Evolutionary conservation across 2,888 invertebrate genomes (phyloP), one percentile per base, ranked within the genome.

Genomic region (Phanerotoma sp.): DNA sequence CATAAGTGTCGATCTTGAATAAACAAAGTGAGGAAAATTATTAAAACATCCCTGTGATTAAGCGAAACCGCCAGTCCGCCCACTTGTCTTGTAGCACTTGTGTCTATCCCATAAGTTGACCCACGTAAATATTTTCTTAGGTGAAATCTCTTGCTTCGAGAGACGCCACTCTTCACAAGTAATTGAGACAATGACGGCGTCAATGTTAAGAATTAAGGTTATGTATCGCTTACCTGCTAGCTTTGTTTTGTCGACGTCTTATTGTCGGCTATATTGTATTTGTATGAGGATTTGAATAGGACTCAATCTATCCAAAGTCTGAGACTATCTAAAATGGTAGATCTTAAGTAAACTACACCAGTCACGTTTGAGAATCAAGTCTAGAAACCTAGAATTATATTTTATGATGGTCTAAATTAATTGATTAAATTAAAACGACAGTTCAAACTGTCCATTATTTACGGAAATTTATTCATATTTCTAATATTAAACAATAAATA

Each of bases 111-210:
- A 16, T 13, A 22, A 18, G 18, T 32, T 32, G 54, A 61, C 54
- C 55, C 62, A 62, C 58, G 58, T 62, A 65, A 69, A 69, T 68
- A 67, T 68, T 70, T 65, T 66, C 58, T 69, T 69, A 68, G 68
- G 67, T 49, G 18, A 16, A 38, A n/a, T n/a, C n/a, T 38, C 20
- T 38, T 20, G 20, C 16, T 7, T 35, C 35, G 7, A 13, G 15
- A 35, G 38, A 38, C 18, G 5, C 38, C 20, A 11, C 25, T 25
- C 9, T 5, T 25, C 25, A 7, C 7, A 38, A 38, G 51, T 61
- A 60, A 61, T 42, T 40, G 62, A 67, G 62, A 61, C 64, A 66
- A 65, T 58, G 60, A 60, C 40, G 46, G 49, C 44, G 51, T 56
- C 59, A 64, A 62, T 54, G 56, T 57, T 57, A 13, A 22, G 13